Base-by-base conservation (phyloP, 2,113 vertebrate species). In the Apteryx mantelli region DNA sequence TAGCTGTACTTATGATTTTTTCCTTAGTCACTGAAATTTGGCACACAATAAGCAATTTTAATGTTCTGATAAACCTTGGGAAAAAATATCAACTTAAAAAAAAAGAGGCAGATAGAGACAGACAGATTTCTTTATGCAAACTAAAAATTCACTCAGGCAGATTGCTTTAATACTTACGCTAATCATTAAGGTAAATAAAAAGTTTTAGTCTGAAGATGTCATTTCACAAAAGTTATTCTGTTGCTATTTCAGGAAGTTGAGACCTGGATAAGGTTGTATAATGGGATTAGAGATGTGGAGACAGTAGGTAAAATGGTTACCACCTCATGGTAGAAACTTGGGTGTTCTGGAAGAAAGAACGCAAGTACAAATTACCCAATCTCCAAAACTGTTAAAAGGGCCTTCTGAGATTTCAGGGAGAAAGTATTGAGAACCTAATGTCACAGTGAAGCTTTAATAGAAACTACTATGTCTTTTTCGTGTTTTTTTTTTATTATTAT, bases 291-390 rank as follows among this genome's bases (percentile, higher is more conserved):
- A 42, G 16, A 5, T 40, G 28, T 68, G 52, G 30, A 81, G 36
- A 50, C 0, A 0, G 11, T n/a, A 81, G 22, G 8, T 86, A 55
- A 70, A 88, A 64, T 36, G 2, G 4, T 56, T 84, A 56, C 12
- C 5, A 50, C 16, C 36, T 66, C 21, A 52, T 0, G 0, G 32
- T 5, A 79, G 42, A 42, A 86, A 60, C 6, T 19, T 68, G 3
- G 2, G 15, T 64, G 14, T 44, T 55, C 89, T 40, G 26, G 30
- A 53, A 73, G 48, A 60, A 91, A 78, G 20, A 79, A 64, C 15
- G 71, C 20, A 68, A 89, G 25, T 25, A 88, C 3, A 25, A 92
- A 76, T 7, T 9, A 1, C 32, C 5, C 14, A 86, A 8, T 48
- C 79, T 60, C 32, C 19, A 3, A 60, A 74, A 69, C 6, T 81